These are phyloP conservation scores for Noturus placidus DNA, from an alignment of 2,113 vertebrate species.

Conservation along the genomic window DNA sequence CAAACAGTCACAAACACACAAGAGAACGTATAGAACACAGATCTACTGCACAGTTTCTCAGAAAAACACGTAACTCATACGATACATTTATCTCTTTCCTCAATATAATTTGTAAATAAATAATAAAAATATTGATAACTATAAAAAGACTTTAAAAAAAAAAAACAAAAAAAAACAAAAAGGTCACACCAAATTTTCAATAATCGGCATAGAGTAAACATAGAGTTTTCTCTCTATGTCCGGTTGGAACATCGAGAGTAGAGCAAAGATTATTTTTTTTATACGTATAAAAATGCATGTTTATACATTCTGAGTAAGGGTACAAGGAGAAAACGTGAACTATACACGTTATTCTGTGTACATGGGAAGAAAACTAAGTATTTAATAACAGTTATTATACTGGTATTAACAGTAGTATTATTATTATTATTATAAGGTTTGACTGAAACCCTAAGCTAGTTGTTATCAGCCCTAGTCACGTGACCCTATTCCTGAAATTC, in stretches of 20 bases:
- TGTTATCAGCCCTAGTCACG: background rate
- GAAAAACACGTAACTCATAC: background rate
- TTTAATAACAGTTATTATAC: too few species aligned
- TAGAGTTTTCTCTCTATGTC: too few species aligned
- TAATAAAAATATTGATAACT: too few species aligned
- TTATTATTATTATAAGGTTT: background rate
- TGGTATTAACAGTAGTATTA: background rate
- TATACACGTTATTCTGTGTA: background rate
- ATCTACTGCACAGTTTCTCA: background rate
- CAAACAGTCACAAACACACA: background rate
- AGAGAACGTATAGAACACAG: background rate
- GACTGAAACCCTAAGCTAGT: background rate
- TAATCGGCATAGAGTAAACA: too few species aligned
- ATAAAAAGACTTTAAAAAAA: too few species aligned
- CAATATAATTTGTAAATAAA: background rate
- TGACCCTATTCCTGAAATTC: background rate
- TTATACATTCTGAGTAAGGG: background rate
- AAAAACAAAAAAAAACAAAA: too few species aligned
- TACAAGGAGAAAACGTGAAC: background rate
- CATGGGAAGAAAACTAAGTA: background rate
- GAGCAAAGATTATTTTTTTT: background rate
- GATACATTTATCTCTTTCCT: background rate
- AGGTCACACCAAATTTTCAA: background rate
- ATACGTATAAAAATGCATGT: background rate
- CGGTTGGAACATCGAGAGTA: too few species aligned